A percentile compares a stretch with the other conserved stretches of the same genome.
phyloP scores from a whole-genome alignment of 2,888 invertebrate genomes.

The Hypena proboscidalis region DNA sequence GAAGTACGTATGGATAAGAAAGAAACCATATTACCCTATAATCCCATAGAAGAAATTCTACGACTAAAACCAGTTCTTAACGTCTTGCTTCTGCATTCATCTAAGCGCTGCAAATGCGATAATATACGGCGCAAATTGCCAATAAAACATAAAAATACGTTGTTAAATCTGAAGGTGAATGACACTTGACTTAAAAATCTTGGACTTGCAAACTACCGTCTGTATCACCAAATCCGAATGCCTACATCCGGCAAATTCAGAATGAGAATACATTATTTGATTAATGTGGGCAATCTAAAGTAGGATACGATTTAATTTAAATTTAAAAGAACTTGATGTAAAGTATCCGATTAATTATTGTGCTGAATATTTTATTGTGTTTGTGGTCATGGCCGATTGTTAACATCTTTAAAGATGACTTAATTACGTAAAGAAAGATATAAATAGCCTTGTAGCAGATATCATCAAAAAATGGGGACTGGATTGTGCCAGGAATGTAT shows the following conservation, averaged over 20 bases:
- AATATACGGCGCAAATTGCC: slow-evolving; percentile 22
- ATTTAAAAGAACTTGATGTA: slow-evolving; percentile 9
- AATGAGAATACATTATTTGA: slow-evolving; percentile 9
- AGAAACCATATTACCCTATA: no score
- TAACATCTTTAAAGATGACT: no score
- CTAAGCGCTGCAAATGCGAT: slow-evolving; percentile 7
- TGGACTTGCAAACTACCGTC: slow-evolving; percentile 17
- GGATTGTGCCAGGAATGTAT: no score
- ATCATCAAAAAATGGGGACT: no score
- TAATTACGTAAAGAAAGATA: no score
- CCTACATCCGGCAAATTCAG: slow-evolving; percentile 20
- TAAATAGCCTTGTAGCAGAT: no score
- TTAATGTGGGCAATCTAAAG: slow-evolving; percentile 10
- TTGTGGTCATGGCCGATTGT: slow-evolving; percentile 21
- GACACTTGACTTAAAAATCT: slow-evolving; percentile 24
- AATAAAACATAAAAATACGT: slow-evolving; percentile 26
- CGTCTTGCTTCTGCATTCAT: slow-evolving; percentile 4
- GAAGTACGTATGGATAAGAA: no score
- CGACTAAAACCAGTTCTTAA: slow-evolving; percentile 9
- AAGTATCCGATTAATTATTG: neutral
- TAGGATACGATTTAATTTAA: slow-evolving; percentile 8
- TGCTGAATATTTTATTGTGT: slow-evolving; percentile 12
- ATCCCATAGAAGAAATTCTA: no score
- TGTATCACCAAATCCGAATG: slow-evolving; percentile 20
- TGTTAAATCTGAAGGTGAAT: slow-evolving; percentile 26